These are phyloP conservation scores for Plagodis pulveraria DNA, from an alignment of 2,888 invertebrate genomes.

Conservation along the genomic window DNA sequence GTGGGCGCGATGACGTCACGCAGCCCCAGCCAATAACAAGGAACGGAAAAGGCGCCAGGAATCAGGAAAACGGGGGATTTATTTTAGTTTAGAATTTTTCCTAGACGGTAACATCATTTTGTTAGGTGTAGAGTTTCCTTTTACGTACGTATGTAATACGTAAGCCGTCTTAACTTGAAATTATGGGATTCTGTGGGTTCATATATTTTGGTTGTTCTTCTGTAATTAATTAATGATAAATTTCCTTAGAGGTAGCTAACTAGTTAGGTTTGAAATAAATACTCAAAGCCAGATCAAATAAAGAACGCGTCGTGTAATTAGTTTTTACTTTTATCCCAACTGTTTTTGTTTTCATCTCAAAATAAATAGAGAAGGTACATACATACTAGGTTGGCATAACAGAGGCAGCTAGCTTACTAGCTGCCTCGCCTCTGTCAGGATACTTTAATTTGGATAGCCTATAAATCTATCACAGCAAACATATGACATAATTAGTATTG, in stretches of 20 bases:
- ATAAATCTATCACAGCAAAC: no score
- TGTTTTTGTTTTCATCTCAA: no score
- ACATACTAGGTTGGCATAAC: no score
- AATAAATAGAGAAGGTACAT: no score
- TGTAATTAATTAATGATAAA: neutral
- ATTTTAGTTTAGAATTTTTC: constrained; percentile 22
- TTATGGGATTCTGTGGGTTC: neutral
- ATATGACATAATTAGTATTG: no score
- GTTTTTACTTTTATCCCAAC: no score
- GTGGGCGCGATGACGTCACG: constrained; percentile 83
- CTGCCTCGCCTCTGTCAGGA: no score
- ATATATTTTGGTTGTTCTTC: neutral
- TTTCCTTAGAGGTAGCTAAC: neutral
- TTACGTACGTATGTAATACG: neutral
- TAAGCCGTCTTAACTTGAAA: neutral
- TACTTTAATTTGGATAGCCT: no score
- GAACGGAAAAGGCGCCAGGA: constrained; percentile 74
- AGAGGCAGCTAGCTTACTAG: no score
- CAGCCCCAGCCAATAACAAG: constrained; percentile 63
- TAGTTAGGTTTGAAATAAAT: neutral
- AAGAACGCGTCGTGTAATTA: no score
- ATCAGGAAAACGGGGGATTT: constrained; percentile 58
- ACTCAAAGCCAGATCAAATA: neutral
- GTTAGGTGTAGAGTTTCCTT: neutral
- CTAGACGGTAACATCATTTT: constrained; percentile 15